These are phyloP conservation scores for Sinhomidia bicolor DNA, from an alignment of 2,888 invertebrate species.

Conservation along the genomic window DNA sequence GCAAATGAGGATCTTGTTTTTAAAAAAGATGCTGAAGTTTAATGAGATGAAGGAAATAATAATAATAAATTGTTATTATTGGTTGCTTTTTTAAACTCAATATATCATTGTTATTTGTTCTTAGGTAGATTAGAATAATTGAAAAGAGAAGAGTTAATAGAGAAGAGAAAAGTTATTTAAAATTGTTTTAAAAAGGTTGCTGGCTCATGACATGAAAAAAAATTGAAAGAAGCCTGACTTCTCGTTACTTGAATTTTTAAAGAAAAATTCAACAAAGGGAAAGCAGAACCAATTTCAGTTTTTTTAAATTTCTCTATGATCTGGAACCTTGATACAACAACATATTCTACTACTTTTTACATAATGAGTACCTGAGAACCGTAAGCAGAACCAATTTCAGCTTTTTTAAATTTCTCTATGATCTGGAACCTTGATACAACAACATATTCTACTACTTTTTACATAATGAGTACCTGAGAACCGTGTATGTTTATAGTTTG, in stretches of 20 bases:
- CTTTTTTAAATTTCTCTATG: constrained; percentile 6
- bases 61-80: background rate
- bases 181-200: background rate
- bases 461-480: constrained; percentile 73
- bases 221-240: background rate
- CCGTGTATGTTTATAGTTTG: constrained; percentile 64
- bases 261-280: background rate
- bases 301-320: constrained; percentile 7
- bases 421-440: constrained; percentile 1
- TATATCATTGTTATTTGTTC: too few relatives aligned
- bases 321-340: background rate
- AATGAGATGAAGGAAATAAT: background rate
- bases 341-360: too few relatives aligned
- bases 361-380: constrained; percentile 74
- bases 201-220: background rate
- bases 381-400: too few relatives aligned
- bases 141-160: constrained; percentile 11
- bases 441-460: too few relatives aligned
- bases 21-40: background rate
- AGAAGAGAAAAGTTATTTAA: constrained; percentile 6
- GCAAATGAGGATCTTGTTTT: background rate
- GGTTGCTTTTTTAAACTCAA: constrained; percentile 3
- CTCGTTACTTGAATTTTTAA: background rate
- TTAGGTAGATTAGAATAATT: background rate
- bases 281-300: background rate